These are phyloP conservation scores for Petrolisthes manimaculis DNA, from an alignment of 2,888 invertebrate species.

Conservation along the genomic window DNA sequence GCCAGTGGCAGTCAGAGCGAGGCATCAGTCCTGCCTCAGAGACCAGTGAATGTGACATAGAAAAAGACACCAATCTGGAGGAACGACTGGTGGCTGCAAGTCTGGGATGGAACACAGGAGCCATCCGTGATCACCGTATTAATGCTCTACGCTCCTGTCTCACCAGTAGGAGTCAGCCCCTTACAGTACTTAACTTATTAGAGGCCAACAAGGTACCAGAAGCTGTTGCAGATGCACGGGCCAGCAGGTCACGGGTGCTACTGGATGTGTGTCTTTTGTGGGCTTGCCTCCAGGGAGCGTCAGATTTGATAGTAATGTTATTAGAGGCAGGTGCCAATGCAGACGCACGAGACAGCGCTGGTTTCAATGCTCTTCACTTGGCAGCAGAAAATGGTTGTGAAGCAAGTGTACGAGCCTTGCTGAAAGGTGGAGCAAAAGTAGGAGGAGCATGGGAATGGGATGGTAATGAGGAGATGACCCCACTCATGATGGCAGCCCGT, in stretches of 20 bases:
- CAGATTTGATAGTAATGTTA: constrained; percentile 48
- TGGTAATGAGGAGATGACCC: constrained; percentile 78
- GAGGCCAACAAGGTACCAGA: constrained; percentile 52
- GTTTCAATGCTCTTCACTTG: constrained; percentile 84
- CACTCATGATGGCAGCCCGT: constrained; percentile 84
- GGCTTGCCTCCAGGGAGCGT: constrained; percentile 58
- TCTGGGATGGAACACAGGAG: constrained; percentile 34
- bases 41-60: constrained; percentile 36
- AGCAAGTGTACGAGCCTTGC: constrained; percentile 78
- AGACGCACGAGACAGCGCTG: constrained; percentile 77
- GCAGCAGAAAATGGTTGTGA: constrained; percentile 83
- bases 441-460: constrained; percentile 76
- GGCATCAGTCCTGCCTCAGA: constrained; percentile 50
- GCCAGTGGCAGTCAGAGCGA: constrained; percentile 34
- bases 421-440: constrained; percentile 61
- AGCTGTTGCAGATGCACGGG: constrained; percentile 38
- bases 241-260: constrained; percentile 44
- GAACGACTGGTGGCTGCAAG: constrained; percentile 40
- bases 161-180: constrained; percentile 51
- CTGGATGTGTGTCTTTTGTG: constrained; percentile 63
- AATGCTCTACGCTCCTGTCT: constrained; percentile 60
- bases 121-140: constrained; percentile 42
- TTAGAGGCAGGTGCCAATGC: constrained; percentile 74
- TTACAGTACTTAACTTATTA: constrained; percentile 51
- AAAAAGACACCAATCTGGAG: constrained; percentile 34